phyloP scores from a whole-genome alignment of 2,113 vertebrate species.

The Brevimyrus niger region DNA sequence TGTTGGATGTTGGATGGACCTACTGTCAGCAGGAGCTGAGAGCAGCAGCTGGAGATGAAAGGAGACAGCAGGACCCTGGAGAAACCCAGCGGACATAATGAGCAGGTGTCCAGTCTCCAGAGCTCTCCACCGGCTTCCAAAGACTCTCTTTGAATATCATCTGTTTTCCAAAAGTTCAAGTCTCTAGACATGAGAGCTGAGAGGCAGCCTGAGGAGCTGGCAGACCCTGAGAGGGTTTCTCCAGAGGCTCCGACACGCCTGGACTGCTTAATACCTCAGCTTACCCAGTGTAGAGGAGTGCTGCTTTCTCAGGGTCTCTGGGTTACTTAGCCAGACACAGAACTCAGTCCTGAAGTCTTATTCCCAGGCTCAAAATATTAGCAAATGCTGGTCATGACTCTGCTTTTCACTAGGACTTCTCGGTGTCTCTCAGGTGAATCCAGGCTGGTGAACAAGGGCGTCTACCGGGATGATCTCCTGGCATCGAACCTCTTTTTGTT shows the following conservation, averaged over 20 bases:
- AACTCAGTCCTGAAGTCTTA: background rate
- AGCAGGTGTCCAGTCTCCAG: constrained; percentile 1
- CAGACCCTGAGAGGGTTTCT: background rate
- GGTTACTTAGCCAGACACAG: background rate
- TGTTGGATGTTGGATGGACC: background rate
- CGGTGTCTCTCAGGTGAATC: background rate
- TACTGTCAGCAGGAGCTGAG: background rate
- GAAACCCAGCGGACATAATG: background rate
- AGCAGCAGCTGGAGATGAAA: background rate
- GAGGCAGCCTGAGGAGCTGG: background rate
- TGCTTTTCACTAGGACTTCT: background rate
- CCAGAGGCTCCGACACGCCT: background rate
- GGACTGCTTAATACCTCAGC: background rate
- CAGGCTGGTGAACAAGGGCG: background rate
- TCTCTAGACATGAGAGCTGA: background rate
- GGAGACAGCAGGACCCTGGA: background rate
- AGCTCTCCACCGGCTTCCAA: background rate
- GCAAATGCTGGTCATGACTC: background rate
- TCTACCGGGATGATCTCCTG: background rate
- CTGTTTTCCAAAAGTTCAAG: background rate
- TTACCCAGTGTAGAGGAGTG: background rate
- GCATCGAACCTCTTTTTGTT: background rate
- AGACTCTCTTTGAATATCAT: background rate
- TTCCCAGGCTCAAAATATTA: background rate
- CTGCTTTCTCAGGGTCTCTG: background rate